These are phyloP conservation scores for Poecilia wingei DNA, from an alignment of 2,797 vertebrate species.

Conservation along the genomic window DNA sequence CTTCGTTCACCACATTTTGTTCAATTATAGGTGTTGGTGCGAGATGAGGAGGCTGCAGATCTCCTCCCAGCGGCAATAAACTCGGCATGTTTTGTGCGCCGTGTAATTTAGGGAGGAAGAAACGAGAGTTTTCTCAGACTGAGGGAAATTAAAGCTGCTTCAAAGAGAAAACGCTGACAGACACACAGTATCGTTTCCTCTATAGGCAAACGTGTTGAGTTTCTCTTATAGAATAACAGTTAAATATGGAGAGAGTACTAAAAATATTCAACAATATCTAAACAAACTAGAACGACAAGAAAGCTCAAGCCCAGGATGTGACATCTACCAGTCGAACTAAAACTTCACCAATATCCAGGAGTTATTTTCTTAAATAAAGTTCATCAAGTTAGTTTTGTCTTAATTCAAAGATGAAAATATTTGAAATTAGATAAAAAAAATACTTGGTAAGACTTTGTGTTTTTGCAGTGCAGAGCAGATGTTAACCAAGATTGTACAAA, in stretches of 20 bases:
- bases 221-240: not conserved
- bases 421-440: too few relatives aligned
- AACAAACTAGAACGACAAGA: too few relatives aligned
- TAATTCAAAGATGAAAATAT: too few relatives aligned
- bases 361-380: too few relatives aligned
- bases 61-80: constrained; percentile 24
- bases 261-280: too few relatives aligned
- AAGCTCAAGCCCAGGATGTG: too few relatives aligned
- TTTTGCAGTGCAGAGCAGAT: too few relatives aligned
- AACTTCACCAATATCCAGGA: too few relatives aligned
- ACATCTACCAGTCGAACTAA: too few relatives aligned
- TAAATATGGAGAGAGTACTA: not conserved
- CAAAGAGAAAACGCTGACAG: not conserved
- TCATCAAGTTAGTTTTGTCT: too few relatives aligned
- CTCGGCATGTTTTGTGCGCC: constrained; percentile 10
- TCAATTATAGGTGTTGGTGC: constrained; percentile 36
- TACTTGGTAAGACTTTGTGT: too few relatives aligned
- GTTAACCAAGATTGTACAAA: too few relatives aligned
- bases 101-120: constrained; percentile 20
- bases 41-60: constrained; percentile 32
- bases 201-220: not conserved
- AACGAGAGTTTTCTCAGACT: constrained; percentile 17
- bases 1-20: constrained; percentile 41
- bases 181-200: not conserved
- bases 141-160: not conserved